Evolutionary conservation across 2,113 vertebrate genomes (phyloP).

Genomic region (Talpa occidentalis): DNA sequence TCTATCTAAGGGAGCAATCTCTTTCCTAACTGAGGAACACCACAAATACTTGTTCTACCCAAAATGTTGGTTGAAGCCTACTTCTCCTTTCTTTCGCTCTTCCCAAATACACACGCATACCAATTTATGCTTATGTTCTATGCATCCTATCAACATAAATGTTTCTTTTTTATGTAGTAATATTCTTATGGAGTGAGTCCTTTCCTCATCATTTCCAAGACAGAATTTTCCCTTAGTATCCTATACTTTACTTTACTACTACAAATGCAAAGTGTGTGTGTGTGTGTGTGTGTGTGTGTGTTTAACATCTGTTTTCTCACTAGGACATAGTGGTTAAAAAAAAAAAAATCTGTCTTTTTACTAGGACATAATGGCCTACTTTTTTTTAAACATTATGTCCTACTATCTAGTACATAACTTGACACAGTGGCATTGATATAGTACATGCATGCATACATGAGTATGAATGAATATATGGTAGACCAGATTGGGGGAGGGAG

Average conservation of each 20-base stretch:
- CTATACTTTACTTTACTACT: background rate
- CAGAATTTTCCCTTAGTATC: background rate
- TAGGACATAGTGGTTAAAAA: background rate
- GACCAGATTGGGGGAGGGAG: background rate
- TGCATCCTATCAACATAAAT: background rate
- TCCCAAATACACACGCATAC: background rate
- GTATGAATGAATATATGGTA: background rate
- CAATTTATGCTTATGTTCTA: background rate
- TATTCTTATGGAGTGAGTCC: background rate
- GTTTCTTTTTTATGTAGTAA: background rate
- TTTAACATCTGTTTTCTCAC: background rate
- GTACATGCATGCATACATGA: background rate
- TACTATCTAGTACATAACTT: background rate
- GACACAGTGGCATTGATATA: background rate
- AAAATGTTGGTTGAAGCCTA: background rate
- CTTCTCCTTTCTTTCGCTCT: background rate
- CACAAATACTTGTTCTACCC: background rate
- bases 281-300: background rate
- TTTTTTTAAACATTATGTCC: background rate
- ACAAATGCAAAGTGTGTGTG: background rate
- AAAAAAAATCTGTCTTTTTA: too few species aligned
- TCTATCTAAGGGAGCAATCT: background rate
- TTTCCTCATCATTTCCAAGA: background rate
- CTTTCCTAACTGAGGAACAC: background rate
- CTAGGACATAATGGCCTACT: too few species aligned